A percentile compares a stretch with the other conserved stretches of the same genome.
These are phyloP conservation scores for Blera fallax DNA, from an alignment of 2,888 invertebrate species.

Conservation along the genomic window DNA sequence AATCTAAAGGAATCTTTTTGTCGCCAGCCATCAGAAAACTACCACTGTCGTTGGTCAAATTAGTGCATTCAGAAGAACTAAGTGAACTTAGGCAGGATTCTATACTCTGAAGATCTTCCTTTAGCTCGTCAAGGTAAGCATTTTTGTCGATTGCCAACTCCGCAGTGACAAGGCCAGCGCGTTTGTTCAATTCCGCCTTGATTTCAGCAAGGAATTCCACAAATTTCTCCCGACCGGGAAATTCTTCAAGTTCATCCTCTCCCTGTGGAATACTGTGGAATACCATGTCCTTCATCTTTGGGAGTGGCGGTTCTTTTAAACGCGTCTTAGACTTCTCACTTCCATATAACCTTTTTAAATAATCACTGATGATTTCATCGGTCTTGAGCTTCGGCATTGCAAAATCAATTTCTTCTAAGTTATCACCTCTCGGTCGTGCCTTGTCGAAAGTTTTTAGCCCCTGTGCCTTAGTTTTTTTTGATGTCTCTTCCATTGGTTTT, in stretches of 20 bases:
- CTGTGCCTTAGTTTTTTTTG: background rate
- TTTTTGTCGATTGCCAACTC: constrained; percentile 75
- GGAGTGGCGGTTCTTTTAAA: background rate
- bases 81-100: constrained; percentile 79
- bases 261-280: constrained; percentile 76
- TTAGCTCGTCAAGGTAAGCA: constrained; percentile 75
- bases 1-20: constrained; percentile 80
- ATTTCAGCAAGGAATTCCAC: constrained; percentile 76
- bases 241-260: constrained; percentile 75
- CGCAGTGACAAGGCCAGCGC: background rate
- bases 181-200: constrained; percentile 70
- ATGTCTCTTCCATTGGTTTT: constrained; percentile 70
- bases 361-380: constrained; percentile 74
- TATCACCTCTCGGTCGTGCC: constrained; percentile 76
- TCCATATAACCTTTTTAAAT: constrained; percentile 44
- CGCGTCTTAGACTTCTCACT: background rate
- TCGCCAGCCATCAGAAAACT: constrained; percentile 79
- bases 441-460: constrained; percentile 74
- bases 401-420: constrained; percentile 75
- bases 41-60: constrained; percentile 80
- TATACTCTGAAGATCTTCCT: constrained; percentile 80
- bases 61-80: constrained; percentile 80
- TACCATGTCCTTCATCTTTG: constrained; percentile 72
- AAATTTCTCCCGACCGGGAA: constrained; percentile 78
- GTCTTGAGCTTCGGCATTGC: constrained; percentile 75